A percentile compares a stretch with the other conserved stretches of the same genome.
Conservation (phyloP, 2,113 vertebrate species). For the Chlorocebus sabaeus region DNA sequence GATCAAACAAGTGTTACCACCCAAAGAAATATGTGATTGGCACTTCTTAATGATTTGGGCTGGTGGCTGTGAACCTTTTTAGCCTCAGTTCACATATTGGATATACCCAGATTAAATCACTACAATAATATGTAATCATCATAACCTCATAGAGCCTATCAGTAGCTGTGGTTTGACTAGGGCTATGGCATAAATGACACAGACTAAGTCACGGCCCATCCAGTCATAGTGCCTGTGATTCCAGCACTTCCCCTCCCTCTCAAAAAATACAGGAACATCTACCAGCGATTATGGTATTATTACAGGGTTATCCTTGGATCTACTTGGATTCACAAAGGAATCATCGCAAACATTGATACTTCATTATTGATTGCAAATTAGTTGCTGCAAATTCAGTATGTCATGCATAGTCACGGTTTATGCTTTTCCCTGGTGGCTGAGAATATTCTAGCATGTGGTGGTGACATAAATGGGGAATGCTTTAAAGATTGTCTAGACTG, state of each 20-base stretch:
- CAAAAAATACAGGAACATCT: neutral
- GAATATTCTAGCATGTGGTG: neutral
- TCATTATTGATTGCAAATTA: neutral
- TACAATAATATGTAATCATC: neutral
- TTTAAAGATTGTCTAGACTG: neutral
- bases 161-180: neutral
- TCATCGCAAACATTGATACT: neutral
- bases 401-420: neutral
- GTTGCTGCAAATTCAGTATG: neutral
- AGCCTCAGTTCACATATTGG: neutral
- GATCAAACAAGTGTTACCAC: neutral
- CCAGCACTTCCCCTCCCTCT: neutral
- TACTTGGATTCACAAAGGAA: neutral
- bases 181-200: neutral
- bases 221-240: neutral
- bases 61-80: neutral
- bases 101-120: neutral
- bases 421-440: neutral
- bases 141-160: neutral
- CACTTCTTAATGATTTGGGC: neutral
- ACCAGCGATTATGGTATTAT: neutral
- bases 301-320: neutral
- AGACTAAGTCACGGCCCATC: neutral
- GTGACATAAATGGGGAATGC: neutral
- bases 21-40: neutral